Base-by-base conservation (phyloP, 2,888 invertebrate species). In the Conistra vaccinii region DNA sequence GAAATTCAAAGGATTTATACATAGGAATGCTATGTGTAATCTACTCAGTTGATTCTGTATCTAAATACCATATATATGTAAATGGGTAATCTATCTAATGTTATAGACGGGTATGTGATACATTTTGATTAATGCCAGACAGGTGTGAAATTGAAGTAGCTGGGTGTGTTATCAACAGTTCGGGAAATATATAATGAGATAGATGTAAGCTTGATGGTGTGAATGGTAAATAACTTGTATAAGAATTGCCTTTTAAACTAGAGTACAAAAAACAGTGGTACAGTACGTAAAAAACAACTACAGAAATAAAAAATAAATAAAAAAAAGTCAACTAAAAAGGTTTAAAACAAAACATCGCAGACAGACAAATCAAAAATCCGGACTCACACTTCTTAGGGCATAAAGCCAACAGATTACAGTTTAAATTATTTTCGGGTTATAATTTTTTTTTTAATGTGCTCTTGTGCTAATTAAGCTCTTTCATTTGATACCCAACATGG, bases 111-210 rank as follows among this genome's bases (percentile, higher is more conserved):
- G 79, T 83, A 80, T 80, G 83, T 84, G 79, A 85, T 80, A 87
- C 84, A 85, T 86, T 86, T 81, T 87, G 88, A 90, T 90, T 89
- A 87, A 85, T 90, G 88, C 84, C 83, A 73, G 86, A 85, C 84
- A 79, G 86, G 87, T 89, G 90, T 90, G 89, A 90, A 90, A 90
- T 90, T 90, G 89, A 87, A 89, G 86, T 86, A 83, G 81, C 83
- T 81, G 74, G 81, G 73, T 78, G 72, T 82, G 78, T 73, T 74
- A 80, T 69, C 35, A 63, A 48, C 74, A 58, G 66, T 78, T 66
- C 32, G 53, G 51, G 63, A 51, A 58, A 71, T 68, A 53, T 63
- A n/a, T 73, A 48, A 63, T 76, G 23, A 69, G 58, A 55, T 62
- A 51, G 55, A 48, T 73, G 39, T 58, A 20, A n/a, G 14, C 17